Conservation (phyloP, 2,113 vertebrate species). For the Mastomys natalensis region DNA sequence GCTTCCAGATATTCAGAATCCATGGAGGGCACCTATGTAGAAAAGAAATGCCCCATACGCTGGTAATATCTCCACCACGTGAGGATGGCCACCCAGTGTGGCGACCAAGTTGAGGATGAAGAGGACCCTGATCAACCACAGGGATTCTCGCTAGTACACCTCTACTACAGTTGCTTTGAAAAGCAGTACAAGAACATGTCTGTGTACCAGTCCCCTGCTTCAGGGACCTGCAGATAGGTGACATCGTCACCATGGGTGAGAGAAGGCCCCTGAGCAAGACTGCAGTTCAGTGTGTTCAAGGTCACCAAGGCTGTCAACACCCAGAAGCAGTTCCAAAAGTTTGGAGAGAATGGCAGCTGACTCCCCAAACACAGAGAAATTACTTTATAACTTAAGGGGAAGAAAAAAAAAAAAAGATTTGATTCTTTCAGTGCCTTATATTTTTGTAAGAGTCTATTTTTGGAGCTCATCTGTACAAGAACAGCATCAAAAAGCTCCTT, state of each 20-base stretch:
- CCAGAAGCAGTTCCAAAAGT: constrained; percentile 89
- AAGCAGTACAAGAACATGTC: constrained; percentile 99
- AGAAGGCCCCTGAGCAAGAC: constrained; percentile 96
- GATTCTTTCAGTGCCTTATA: constrained; percentile 41
- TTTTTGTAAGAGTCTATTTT: constrained; percentile 19
- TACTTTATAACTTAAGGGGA: neutral
- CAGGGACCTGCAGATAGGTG: constrained; percentile 94
- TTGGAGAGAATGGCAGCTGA: neutral
- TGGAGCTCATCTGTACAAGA: neutral
- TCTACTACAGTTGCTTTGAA: constrained; percentile 96
- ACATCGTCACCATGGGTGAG: constrained; percentile 93
- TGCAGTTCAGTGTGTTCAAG: constrained; percentile 96
- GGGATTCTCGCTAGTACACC: constrained; percentile 98
- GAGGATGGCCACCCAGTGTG: constrained; percentile 92
- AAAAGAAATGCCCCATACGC: constrained; percentile 98
- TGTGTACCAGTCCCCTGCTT: constrained; percentile 97
- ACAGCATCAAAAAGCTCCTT: neutral
- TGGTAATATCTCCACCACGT: constrained; percentile 95
- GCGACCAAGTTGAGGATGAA: constrained; percentile 99
- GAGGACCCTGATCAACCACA: constrained; percentile 95
- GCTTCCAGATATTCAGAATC: constrained; percentile 55
- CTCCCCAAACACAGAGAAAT: constrained; percentile 59
- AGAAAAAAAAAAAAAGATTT: neutral
- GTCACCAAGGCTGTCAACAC: constrained; percentile 96
- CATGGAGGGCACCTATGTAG: constrained; percentile 96